Percentiles rank a stretch among this genome's conserved stretches.
These are phyloP conservation scores for Chaetodon trifasciatus DNA, from an alignment of 2,797 vertebrate genomes.

Conservation along the genomic window DNA sequence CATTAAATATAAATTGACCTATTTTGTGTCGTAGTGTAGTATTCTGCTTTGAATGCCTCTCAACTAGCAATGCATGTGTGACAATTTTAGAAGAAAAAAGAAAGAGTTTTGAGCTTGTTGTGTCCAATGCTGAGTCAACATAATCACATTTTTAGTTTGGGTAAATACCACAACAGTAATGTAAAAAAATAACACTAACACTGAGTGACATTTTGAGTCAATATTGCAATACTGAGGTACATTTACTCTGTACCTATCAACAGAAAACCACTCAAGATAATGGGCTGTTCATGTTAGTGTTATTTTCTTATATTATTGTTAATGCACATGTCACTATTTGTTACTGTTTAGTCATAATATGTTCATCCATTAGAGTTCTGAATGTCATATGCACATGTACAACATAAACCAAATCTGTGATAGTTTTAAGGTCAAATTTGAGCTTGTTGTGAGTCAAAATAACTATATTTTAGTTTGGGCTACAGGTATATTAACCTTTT, in stretches of 20 bases:
- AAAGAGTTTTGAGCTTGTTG: background rate
- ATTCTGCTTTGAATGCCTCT: background rate
- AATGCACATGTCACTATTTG: background rate
- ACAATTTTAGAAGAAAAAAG: background rate
- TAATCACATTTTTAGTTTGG: background rate
- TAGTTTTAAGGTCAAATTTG: background rate
- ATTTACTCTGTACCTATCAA: background rate
- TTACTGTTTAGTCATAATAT: background rate
- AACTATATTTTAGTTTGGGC: background rate
- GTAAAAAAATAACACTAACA: too few relatives aligned
- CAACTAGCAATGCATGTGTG: background rate
- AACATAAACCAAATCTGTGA: background rate
- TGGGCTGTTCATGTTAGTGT: background rate
- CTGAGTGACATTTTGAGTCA: background rate
- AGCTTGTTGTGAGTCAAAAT: background rate
- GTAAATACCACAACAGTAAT: background rate
- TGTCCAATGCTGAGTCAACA: background rate
- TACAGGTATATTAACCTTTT: background rate
- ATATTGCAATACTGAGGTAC: background rate
- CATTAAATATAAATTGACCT: background rate
- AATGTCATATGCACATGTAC: background rate
- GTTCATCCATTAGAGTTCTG: background rate
- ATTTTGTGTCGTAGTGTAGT: background rate
- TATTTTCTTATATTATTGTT: background rate
- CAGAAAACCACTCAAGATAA: background rate